Base-by-base conservation (phyloP, 2,888 invertebrate species). In the Helobdella robusta region DNA sequence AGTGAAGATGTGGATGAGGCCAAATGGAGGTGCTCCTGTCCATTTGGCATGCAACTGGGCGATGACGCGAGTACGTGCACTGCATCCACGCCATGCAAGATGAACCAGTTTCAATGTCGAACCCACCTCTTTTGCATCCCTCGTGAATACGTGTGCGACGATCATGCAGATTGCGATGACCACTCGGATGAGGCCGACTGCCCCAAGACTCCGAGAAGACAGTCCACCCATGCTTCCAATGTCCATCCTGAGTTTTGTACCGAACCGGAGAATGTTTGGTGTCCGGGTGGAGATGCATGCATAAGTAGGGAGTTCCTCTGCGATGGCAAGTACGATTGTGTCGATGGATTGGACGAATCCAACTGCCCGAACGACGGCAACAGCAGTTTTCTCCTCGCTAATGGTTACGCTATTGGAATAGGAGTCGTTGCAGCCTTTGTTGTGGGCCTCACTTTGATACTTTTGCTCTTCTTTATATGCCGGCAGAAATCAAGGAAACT, bases 71-170 rank as follows among this genome's bases (percentile, higher is more conserved):
- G 83, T 68, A 85, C 85, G 8, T 89, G 89, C 73, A 73, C 74
- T 1, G 75, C 76, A 61, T 76, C 76, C 3, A 75, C 77, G 0
- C 75, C 76, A 1, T 79, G 78, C 70, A 70, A 71, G 1, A 71
- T 75, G 1, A 73, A 75, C 76, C 91, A 93, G 78, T 95, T 95
- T 81, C 88, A 89, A 73, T 97, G 95, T 77, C 86, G 86, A 56
- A 93, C 92, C 77, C 87, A 89, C 74, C 83, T 85, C 15, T 83
- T 85, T 0, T 97, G 95, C 75, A 92, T 95, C 69, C 91, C 91
- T 0, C 83, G 89, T 64, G 88, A 91, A 86, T 95, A 94, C 94
- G 87, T 90, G 1, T 97, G 95, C 78, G 95, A 95, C 78, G 89
- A 92, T 0, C 89, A 89, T 72, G 61, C 73, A 1, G 78, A 80